phyloP scores from a whole-genome alignment of 2,113 vertebrate genomes.

The Orycteropus afer region DNA sequence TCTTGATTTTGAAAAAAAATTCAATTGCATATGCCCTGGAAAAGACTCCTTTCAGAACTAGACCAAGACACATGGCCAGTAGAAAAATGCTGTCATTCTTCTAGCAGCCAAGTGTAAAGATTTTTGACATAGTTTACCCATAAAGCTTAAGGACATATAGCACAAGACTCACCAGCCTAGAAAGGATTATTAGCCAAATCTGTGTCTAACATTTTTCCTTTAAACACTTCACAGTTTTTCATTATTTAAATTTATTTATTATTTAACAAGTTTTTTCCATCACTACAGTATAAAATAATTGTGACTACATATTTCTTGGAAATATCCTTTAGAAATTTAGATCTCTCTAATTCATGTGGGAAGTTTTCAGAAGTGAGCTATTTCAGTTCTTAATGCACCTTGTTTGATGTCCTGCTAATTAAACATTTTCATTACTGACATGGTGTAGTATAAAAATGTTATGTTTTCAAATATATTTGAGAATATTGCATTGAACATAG shows the following conservation, averaged over 20 bases:
- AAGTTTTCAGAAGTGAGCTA: background rate
- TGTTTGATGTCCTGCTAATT: background rate
- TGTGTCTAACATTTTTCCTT: constrained; percentile 77
- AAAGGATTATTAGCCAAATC: constrained; percentile 75
- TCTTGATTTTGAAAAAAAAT: constrained; percentile 17
- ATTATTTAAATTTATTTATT: constrained; percentile 80
- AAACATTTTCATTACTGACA: background rate
- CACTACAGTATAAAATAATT: constrained; percentile 52
- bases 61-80: background rate
- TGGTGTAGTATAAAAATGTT: background rate
- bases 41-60: constrained; percentile 38
- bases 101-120: constrained; percentile 68
- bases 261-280: constrained; percentile 67
- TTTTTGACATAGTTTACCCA: constrained; percentile 79
- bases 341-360: background rate
- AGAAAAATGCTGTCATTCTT: constrained; percentile 39
- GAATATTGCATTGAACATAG: background rate
- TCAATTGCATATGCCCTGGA: background rate
- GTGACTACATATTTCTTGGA: background rate
- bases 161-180: constrained; percentile 64
- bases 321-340: background rate
- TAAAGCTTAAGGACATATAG: constrained; percentile 77
- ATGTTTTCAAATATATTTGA: background rate
- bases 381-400: background rate
- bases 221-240: constrained; percentile 80